A percentile compares a stretch with the other conserved stretches of the same genome.
phyloP scores from a whole-genome alignment of 1,140 invertebrate species.

The Probaryconus sp. region DNA sequence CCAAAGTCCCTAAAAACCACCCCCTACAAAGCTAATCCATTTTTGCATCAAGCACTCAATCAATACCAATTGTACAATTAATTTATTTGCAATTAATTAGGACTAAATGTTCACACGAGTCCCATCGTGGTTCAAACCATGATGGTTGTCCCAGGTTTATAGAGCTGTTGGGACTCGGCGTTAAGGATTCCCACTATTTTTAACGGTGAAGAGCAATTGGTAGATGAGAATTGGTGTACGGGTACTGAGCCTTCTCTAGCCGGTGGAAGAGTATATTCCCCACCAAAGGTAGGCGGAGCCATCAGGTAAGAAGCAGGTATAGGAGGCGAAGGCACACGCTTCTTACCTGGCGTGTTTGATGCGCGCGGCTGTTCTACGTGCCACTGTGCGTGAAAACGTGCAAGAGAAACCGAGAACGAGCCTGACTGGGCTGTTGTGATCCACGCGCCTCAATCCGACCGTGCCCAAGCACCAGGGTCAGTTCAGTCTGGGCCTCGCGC shows the following conservation, averaged over 20 bases:
- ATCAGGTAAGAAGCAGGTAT: conserved; percentile 21
- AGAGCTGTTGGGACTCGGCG: too few relatives aligned
- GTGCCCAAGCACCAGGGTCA: conserved; percentile 25
- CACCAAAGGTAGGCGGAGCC: conserved; percentile 53
- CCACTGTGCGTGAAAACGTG: conserved; percentile 55
- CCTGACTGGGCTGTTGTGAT: conserved; percentile 35
- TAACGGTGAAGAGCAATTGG: conserved; percentile 32
- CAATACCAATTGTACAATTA: too few relatives aligned
- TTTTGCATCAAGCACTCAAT: too few relatives aligned
- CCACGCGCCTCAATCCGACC: conserved; percentile 32
- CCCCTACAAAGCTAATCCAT: too few relatives aligned
- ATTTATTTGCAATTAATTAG: too few relatives aligned
- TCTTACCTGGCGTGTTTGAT: conserved; percentile 44
- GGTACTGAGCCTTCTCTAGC: too few relatives aligned
- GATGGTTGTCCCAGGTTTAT: too few relatives aligned
- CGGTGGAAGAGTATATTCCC: too few relatives aligned
- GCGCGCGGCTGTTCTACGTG: conserved; percentile 42
- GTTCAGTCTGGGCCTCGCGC: conserved; percentile 58
- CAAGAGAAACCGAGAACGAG: conserved; percentile 38
- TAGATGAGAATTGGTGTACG: too few relatives aligned
- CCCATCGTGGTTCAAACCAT: too few relatives aligned
- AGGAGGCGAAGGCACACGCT: conserved; percentile 32
- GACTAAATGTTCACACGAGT: too few relatives aligned
- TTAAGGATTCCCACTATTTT: conserved; percentile 27
- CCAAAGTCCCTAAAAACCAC: too few relatives aligned